Conservation (phyloP, 1,140 invertebrate genomes). For the Pentalonia nigronervosa region DNA sequence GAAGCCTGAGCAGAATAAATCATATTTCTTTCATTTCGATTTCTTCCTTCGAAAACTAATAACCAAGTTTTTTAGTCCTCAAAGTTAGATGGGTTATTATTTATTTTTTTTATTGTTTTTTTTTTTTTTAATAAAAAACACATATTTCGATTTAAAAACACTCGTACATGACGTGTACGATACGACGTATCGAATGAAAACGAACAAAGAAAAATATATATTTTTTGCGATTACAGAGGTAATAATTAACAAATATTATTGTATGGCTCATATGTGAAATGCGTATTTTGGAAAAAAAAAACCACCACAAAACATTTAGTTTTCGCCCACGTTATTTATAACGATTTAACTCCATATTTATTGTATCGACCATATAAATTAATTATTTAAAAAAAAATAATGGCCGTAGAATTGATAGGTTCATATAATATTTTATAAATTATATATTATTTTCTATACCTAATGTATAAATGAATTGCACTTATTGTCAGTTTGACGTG, state of each 20-base stretch:
- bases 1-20: background rate
- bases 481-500: background rate
- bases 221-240: background rate
- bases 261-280: background rate
- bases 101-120: no score
- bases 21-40: background rate
- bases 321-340: background rate
- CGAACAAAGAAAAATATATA: background rate
- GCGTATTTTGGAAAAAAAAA: background rate
- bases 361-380: background rate
- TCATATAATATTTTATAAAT: background rate
- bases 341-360: background rate
- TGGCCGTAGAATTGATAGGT: background rate
- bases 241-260: background rate
- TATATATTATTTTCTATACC: background rate
- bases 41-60: background rate
- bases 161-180: background rate
- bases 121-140: background rate
- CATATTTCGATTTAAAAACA: background rate
- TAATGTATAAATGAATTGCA: background rate
- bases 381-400: background rate
- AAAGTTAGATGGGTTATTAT: background rate
- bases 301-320: background rate
- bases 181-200: background rate
- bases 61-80: slow-evolving; percentile 11